Conservation (phyloP, 2,888 invertebrate genomes). For the Clivina fossor region DNA sequence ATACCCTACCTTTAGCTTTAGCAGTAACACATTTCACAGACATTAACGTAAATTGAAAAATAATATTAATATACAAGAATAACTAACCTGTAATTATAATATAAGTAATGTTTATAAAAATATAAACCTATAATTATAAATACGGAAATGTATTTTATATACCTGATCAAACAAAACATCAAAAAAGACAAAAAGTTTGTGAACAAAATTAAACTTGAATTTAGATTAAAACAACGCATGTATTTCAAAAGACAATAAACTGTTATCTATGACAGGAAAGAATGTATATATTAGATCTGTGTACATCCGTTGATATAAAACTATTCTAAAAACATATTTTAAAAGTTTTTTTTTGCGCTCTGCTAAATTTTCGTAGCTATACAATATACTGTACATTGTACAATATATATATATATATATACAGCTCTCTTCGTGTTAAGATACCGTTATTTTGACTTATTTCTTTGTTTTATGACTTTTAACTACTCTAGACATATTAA, state of each 20-base stretch:
- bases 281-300: not conserved
- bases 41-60: too few relatives aligned
- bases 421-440: slow-evolving; percentile 8
- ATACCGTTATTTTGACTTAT: slow-evolving; percentile 30
- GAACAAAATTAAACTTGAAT: slow-evolving; percentile 10
- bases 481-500: slow-evolving; percentile 9
- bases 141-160: too few relatives aligned
- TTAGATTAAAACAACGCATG: slow-evolving; percentile 4
- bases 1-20: too few relatives aligned
- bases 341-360: slow-evolving; percentile 16
- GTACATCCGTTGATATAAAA: slow-evolving; percentile 19
- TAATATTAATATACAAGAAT: too few relatives aligned
- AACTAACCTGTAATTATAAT: too few relatives aligned
- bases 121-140: too few relatives aligned
- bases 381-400: too few relatives aligned
- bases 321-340: slow-evolving; percentile 9
- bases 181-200: too few relatives aligned
- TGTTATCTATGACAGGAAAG: slow-evolving; percentile 9
- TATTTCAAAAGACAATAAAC: slow-evolving; percentile 7
- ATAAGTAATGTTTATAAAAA: too few relatives aligned
- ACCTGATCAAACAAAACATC: too few relatives aligned
- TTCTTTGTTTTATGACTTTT: slow-evolving; percentile 26
- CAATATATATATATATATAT: not conserved
- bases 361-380: slow-evolving; percentile 25
- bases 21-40: too few relatives aligned